phyloP scores from a whole-genome alignment of 2,113 vertebrate species.

The Perca flavescens region DNA sequence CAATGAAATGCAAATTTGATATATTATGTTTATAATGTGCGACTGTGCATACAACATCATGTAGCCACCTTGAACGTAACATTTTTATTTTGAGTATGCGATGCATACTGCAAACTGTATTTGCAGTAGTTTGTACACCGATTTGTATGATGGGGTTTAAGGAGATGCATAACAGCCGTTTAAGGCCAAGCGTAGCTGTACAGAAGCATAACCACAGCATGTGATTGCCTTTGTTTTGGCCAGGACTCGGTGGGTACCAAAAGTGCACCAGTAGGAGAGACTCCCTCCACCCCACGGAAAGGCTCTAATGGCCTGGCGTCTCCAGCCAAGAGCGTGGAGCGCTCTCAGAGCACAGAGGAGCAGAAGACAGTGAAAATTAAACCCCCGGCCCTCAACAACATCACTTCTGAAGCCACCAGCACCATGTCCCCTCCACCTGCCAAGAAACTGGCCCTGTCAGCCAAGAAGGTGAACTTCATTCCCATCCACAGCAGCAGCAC shows the following conservation, averaged over 20 bases:
- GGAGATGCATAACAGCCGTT: background rate
- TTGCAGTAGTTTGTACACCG: background rate
- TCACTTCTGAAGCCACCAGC: constrained; percentile 76
- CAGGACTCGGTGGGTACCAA: constrained; percentile 76
- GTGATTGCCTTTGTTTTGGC: background rate
- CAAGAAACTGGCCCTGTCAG: constrained; percentile 90
- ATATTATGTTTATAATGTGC: background rate
- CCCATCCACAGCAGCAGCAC: constrained; percentile 31
- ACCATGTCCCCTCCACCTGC: constrained; percentile 89
- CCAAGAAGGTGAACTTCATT: constrained; percentile 89
- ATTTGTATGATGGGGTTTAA: background rate
- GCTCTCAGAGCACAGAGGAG: constrained; percentile 65
- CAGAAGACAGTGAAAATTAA: constrained; percentile 80
- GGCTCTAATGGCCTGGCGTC: constrained; percentile 67
- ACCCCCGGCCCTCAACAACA: constrained; percentile 70
- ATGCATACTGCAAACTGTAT: background rate
- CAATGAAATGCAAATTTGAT: background rate
- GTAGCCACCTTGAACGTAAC: background rate
- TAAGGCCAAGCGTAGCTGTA: background rate
- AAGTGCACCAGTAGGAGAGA: constrained; percentile 76
- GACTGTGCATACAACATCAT: background rate
- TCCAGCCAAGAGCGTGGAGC: constrained; percentile 76
- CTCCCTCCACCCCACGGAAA: constrained; percentile 72
- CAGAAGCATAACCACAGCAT: background rate
- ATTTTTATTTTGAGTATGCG: too few relatives aligned